Percentiles rank a stretch among this genome's conserved stretches.
Conservation (phyloP, 1,140 invertebrate genomes). For the Telenomus remus region DNA sequence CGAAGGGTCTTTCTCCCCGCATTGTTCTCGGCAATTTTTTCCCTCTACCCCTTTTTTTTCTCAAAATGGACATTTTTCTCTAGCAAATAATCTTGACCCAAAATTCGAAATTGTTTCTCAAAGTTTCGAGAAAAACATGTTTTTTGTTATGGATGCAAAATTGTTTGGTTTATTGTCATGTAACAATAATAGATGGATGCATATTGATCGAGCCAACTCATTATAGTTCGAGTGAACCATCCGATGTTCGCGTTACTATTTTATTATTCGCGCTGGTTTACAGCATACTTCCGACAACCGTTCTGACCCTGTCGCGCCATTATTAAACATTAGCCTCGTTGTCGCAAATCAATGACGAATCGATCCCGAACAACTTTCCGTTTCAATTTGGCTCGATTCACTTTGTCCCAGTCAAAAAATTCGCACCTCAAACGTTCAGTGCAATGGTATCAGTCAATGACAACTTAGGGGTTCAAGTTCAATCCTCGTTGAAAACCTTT, state of each 20-base stretch:
- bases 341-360: slow-evolving; percentile 26
- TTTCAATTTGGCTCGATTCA: slow-evolving; percentile 24
- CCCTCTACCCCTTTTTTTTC: too few relatives aligned
- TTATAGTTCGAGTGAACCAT: slow-evolving; percentile 50
- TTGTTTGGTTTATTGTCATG: too few relatives aligned
- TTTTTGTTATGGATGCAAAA: too few relatives aligned
- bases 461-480: neutral
- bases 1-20: slow-evolving; percentile 14
- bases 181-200: slow-evolving; percentile 52
- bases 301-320: slow-evolving; percentile 30
- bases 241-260: slow-evolving; percentile 48
- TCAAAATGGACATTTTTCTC: too few relatives aligned
- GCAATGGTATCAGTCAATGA: too few relatives aligned
- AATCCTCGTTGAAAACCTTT: too few relatives aligned
- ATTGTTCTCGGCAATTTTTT: too few relatives aligned
- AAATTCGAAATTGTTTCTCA: too few relatives aligned
- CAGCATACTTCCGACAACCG: slow-evolving; percentile 31
- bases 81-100: too few relatives aligned
- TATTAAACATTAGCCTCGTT: slow-evolving; percentile 10
- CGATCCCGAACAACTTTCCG: slow-evolving; percentile 32
- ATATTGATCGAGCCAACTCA: slow-evolving; percentile 51
- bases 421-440: too few relatives aligned
- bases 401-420: neutral
- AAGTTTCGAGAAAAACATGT: too few relatives aligned
- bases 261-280: slow-evolving; percentile 51